A percentile compares a stretch with the other conserved stretches of the same genome.
These are phyloP conservation scores for Chionoecetes opilio DNA, from an alignment of 1,140 invertebrate genomes.

Conservation along the genomic window DNA sequence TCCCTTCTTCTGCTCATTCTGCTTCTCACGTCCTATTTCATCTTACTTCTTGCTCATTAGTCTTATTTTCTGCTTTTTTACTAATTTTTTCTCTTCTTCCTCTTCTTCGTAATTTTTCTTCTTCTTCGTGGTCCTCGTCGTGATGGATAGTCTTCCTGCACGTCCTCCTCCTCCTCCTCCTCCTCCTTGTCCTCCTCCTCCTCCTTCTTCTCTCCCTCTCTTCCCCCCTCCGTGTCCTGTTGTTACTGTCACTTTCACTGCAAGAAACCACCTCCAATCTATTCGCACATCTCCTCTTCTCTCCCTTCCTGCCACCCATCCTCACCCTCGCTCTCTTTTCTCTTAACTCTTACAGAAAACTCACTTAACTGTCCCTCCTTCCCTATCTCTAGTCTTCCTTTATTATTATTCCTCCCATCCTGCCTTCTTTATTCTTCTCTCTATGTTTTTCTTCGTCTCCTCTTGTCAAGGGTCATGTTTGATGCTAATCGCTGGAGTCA, in stretches of 20 bases:
- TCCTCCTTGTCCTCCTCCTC: background rate
- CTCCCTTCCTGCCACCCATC: background rate
- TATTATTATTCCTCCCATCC: background rate
- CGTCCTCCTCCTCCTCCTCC: background rate
- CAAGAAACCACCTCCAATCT: background rate
- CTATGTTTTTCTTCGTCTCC: background rate
- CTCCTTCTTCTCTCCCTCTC: background rate
- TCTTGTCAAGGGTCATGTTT: background rate
- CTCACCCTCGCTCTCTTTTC: background rate
- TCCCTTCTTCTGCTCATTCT: background rate
- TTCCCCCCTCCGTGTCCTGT: background rate
- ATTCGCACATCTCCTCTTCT: background rate
- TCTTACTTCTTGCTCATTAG: no score
- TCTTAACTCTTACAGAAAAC: no score
- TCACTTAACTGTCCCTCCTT: background rate
- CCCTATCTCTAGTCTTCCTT: background rate
- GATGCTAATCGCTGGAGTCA: background rate
- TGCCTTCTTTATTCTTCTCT: background rate
- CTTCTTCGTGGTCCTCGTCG: background rate
- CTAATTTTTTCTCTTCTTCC: background rate
- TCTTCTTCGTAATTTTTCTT: background rate
- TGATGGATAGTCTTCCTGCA: background rate
- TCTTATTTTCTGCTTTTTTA: background rate
- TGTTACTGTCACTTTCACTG: conserved; percentile 9
- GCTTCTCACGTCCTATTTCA: no score